Evolutionary conservation across 2,888 invertebrate species (phyloP), one percentile per base, ranked within the genome.

Genomic region (Drosophila helvetica): DNA sequence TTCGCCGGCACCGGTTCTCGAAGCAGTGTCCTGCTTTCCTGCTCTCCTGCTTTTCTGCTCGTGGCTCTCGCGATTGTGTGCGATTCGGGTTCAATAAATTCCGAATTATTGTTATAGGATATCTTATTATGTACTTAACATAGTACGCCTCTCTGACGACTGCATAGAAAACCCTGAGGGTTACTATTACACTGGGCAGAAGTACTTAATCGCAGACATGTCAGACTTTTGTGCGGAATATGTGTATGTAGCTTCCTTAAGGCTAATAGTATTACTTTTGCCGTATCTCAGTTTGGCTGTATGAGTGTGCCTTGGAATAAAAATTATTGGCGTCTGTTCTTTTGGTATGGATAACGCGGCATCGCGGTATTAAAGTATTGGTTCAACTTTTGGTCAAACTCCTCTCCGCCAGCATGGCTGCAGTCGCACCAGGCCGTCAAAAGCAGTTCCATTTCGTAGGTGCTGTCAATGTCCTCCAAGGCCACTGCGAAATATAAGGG

Each of bases 401-500:
- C 62, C 0, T 3, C 6, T 4, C 67, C 78, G 9, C 69, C 75
- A 0, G 65, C 69, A 54, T 83, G 84, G 7, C 15, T 38, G 46
- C 60, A 67, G 8, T 19, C 15, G 6, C 8, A 3, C 79, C 79
- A 80, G 25, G 58, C 30, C 2, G 42, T 3, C 8, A 65, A 1
- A 1, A 73, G 1, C 1, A 75, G 15, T 0, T 52, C 12, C 9
- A 50, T 10, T 2, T 66, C 65, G 9, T 18, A 4, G 17, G 33
- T 6, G 18, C 7, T 19, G 19, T 5, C 12, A 4, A 33, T 7
- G 17, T 25, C 8, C 2, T 51, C 9, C n/a, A 81, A 52, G 0
- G 38, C 15, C 38, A 38, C 38, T 38, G 38, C 7, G 7, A 38
- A n/a, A n/a, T 6, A 15, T 2, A 38, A 38, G 2, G 7, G 6